These are phyloP conservation scores for Cinclus mexicanus DNA, from an alignment of 2,113 vertebrate genomes.

Conservation along the genomic window DNA sequence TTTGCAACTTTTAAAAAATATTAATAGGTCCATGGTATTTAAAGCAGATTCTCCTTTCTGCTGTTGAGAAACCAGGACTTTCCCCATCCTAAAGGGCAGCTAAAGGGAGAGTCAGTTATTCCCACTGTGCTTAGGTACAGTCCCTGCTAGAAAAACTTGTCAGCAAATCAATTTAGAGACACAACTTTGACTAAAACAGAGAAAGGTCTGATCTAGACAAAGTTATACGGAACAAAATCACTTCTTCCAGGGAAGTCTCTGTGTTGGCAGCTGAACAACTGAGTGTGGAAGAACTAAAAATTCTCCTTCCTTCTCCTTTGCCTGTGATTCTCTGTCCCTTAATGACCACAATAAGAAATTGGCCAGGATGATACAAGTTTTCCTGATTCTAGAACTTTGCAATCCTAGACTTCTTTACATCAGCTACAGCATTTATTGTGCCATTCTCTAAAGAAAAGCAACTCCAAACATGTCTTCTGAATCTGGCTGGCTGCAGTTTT, in stretches of 20 bases:
- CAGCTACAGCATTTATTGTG: background rate
- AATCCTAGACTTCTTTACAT: background rate
- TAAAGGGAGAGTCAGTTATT: background rate
- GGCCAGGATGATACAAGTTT: background rate
- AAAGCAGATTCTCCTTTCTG: background rate
- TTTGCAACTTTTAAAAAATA: background rate
- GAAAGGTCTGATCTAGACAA: background rate
- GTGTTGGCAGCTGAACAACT: rapidly evolving
- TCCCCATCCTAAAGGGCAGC: background rate
- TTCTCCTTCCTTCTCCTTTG: background rate
- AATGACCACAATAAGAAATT: background rate
- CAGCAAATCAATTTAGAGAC: background rate
- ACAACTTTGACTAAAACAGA: background rate
- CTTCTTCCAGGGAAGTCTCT: background rate
- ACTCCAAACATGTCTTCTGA: background rate
- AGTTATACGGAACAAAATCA: rapidly evolving
- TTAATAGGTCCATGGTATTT: background rate
- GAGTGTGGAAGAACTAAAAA: background rate
- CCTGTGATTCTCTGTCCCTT: background rate
- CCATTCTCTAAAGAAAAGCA: background rate
- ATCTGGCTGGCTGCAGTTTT: background rate
- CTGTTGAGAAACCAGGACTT: background rate
- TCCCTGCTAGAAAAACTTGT: background rate
- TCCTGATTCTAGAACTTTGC: background rate
- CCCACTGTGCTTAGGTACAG: background rate